A percentile compares a stretch with the other conserved stretches of the same genome.
These are phyloP conservation scores for Vultur gryphus DNA, from an alignment of 2,797 vertebrate species.

Conservation along the genomic window DNA sequence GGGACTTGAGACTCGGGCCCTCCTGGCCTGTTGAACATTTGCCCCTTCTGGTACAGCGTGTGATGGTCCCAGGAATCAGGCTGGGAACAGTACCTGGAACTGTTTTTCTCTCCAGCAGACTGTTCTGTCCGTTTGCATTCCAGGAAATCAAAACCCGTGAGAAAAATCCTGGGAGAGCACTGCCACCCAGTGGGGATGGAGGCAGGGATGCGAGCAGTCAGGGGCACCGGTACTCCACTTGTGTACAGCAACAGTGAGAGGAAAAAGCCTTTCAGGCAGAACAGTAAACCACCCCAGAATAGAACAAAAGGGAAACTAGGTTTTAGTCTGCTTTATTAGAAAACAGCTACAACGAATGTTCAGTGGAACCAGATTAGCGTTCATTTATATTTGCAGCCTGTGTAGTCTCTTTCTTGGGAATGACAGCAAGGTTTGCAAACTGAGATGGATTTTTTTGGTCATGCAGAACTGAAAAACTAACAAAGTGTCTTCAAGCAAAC, in stretches of 20 bases:
- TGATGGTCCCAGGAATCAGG: not conserved
- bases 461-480: not conserved
- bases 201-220: not conserved
- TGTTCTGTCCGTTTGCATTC: not conserved
- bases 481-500: not conserved
- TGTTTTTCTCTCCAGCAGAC: not conserved
- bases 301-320: not conserved
- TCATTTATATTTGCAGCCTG: not conserved
- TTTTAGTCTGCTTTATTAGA: constrained; percentile 24
- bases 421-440: constrained; percentile 4
- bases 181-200: constrained; percentile 39
- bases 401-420: not conserved
- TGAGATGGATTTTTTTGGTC: not conserved
- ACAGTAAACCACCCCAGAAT: not conserved
- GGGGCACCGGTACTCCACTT: rapidly evolving
- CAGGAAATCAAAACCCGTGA: not conserved
- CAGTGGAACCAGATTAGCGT: not conserved
- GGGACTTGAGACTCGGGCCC: not conserved
- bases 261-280: not conserved
- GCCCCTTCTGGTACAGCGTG: not conserved
- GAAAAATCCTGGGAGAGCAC: not conserved
- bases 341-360: not conserved
- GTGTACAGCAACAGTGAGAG: rapidly evolving
- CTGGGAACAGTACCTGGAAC: constrained; percentile 18
- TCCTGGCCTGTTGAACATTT: not conserved